Conservation (phyloP, 1,140 invertebrate species). For the Triops longicaudatus region DNA sequence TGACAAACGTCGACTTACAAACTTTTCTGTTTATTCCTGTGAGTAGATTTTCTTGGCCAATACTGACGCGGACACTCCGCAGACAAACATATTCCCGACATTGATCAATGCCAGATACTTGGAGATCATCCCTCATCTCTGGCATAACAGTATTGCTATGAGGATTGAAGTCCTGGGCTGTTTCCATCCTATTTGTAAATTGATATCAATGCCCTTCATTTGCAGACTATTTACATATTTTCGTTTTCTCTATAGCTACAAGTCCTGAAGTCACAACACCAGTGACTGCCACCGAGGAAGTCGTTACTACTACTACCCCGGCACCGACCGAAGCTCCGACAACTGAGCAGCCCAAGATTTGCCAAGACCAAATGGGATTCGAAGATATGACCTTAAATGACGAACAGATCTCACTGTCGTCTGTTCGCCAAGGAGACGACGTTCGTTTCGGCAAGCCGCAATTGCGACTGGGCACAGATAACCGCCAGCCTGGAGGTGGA, state of each 20-base stretch:
- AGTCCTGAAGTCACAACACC: not conserved
- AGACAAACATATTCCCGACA: conserved; percentile 51
- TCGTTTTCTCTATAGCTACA: not conserved
- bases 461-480: not conserved
- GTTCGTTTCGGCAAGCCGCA: not conserved
- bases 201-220: not conserved
- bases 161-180: conserved; percentile 62
- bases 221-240: not conserved
- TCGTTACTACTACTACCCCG: conserved; percentile 18
- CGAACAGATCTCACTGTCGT: conserved; percentile 50
- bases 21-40: conserved; percentile 26
- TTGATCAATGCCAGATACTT: conserved; percentile 56
- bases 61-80: conserved; percentile 48
- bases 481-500: not conserved
- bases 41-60: conserved; percentile 51
- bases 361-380: conserved; percentile 58
- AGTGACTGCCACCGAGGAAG: not conserved
- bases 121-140: conserved; percentile 55
- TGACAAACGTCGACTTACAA: conserved; percentile 29
- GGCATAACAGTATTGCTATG: conserved; percentile 58
- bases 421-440: conserved; percentile 30
- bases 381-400: conserved; percentile 46
- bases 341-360: conserved; percentile 35
- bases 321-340: conserved; percentile 4
- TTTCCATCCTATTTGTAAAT: conserved; percentile 58